Evolutionary conservation across 2,888 invertebrate species (phyloP), one percentile per base, ranked within the genome.

Genomic region (Tuta absoluta): DNA sequence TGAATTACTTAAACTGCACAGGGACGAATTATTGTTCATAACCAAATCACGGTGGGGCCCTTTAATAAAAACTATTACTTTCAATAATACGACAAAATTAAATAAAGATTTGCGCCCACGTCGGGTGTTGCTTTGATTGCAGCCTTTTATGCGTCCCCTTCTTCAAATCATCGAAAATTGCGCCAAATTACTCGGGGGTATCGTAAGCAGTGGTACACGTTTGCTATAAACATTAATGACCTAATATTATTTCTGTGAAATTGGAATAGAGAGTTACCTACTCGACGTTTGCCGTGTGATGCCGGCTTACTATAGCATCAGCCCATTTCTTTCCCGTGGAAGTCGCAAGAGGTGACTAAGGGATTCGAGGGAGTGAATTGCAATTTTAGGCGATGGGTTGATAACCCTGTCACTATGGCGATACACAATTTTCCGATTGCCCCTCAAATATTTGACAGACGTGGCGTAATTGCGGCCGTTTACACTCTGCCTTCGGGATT

Each of bases 41-140:
- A 48, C 17, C 17, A n/a, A 5, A 48, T 48, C 48, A 48, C 48
- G 10, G 21, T 21, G 21, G 51, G 23, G 21, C 51, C 51, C 51
- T 51, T 51, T 51, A 51, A 51, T 51, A 51, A 51, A 51, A 51
- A 49, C 51, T 51, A 51, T 51, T 51, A 51, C 21, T 51, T 51
- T 51, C 23, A 28, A 51, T 51, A 51, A 51, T 51, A 23, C 19
- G 21, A 3, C 51, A 11, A 51, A 51, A 51, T 51, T 51, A 12
- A 41, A 41, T 41, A 41, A 41, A 41, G 41, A 41, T 41, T 41
- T 41, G 41, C 14, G 12, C 41, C n/a, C 41, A 33, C 33, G 33
- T 33, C 10, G 33, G 41, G 41, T 41, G 41, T 41, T 5, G 41
- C 41, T 41, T 41, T 41, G 41, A 41, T 41, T 41, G n/a, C 14